Evolutionary conservation across 1,140 invertebrate species (phyloP).

Genomic region (Ectropis grisescens): DNA sequence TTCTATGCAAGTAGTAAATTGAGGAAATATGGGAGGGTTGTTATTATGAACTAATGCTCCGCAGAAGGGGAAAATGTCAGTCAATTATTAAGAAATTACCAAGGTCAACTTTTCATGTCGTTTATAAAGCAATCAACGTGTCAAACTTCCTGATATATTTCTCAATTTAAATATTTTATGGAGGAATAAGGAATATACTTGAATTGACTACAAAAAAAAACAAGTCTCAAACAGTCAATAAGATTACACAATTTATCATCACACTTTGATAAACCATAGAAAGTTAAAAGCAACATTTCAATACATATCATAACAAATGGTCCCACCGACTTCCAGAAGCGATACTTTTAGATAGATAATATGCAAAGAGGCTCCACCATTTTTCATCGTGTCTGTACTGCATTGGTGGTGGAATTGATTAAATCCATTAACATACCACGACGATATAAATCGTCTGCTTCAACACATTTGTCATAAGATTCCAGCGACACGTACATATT

Average conservation of each 20-base stretch:
- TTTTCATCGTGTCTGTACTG: conserved; percentile 19
- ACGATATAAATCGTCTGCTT: conserved; percentile 27
- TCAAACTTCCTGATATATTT: too few species aligned
- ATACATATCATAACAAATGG: conserved; percentile 19
- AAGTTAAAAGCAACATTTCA: conserved; percentile 12
- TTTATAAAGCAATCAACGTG: too few species aligned
- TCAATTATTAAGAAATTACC: too few species aligned
- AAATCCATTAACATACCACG: conserved; percentile 24
- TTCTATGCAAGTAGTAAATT: too few species aligned
- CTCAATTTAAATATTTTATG: too few species aligned
- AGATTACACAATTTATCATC: conserved; percentile 5
- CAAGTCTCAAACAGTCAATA: conserved; percentile 1
- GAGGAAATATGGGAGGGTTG: too few species aligned
- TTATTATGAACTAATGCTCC: too few species aligned
- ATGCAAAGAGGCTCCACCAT: conserved; percentile 23
- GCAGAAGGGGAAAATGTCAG: too few species aligned
- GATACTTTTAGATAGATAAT: conserved; percentile 26
- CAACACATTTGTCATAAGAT: conserved; percentile 34
- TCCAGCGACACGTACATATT: conserved; percentile 9
- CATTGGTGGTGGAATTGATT: conserved; percentile 18
- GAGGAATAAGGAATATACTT: too few species aligned
- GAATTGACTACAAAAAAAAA: too few species aligned
- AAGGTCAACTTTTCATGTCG: too few species aligned
- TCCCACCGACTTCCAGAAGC: conserved; percentile 6
- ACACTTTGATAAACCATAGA: conserved; percentile 4